phyloP scores from a whole-genome alignment of 2,888 invertebrate genomes.

The Synanthedon formicaeformis region DNA sequence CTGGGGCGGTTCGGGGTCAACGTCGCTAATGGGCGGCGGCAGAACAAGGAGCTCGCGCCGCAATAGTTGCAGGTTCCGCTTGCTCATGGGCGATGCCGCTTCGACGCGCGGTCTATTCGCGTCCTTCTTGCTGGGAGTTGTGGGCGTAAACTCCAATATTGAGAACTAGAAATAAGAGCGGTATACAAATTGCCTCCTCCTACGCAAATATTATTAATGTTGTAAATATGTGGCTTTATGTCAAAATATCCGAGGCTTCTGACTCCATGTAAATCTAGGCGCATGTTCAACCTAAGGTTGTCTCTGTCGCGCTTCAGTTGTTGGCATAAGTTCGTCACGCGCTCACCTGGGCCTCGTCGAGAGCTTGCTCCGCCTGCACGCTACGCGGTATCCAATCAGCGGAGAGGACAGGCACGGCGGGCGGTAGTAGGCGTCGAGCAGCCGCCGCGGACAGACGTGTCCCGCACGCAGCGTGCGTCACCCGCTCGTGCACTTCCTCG shows the following conservation, averaged over 20 bases:
- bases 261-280: too few relatives aligned
- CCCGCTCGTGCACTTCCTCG: slow-evolving; percentile 78
- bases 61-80: slow-evolving; percentile 64
- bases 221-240: too few relatives aligned
- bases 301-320: too few relatives aligned
- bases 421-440: slow-evolving; percentile 14
- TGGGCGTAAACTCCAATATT: slow-evolving; percentile 21
- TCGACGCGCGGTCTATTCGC: slow-evolving; percentile 25
- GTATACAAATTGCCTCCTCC: too few relatives aligned
- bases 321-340: too few relatives aligned
- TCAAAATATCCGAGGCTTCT: too few relatives aligned
- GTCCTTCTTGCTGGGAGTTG: slow-evolving; percentile 33
- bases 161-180: too few relatives aligned
- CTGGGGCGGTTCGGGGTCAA: slow-evolving; percentile 15
- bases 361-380: slow-evolving; percentile 55
- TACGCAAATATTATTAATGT: too few relatives aligned
- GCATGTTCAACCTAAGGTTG: too few relatives aligned
- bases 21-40: slow-evolving; percentile 23
- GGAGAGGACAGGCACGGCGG: slow-evolving; percentile 73
- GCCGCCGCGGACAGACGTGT: slow-evolving; percentile 46
- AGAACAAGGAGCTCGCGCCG: slow-evolving; percentile 43
- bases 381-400: slow-evolving; percentile 83
- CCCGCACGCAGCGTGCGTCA: slow-evolving; percentile 84
- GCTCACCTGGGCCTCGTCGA: slow-evolving; percentile 38
- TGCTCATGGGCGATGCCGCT: slow-evolving; percentile 58